These are phyloP conservation scores for Andrena praecox DNA, from an alignment of 2,888 invertebrate genomes.

Conservation along the genomic window DNA sequence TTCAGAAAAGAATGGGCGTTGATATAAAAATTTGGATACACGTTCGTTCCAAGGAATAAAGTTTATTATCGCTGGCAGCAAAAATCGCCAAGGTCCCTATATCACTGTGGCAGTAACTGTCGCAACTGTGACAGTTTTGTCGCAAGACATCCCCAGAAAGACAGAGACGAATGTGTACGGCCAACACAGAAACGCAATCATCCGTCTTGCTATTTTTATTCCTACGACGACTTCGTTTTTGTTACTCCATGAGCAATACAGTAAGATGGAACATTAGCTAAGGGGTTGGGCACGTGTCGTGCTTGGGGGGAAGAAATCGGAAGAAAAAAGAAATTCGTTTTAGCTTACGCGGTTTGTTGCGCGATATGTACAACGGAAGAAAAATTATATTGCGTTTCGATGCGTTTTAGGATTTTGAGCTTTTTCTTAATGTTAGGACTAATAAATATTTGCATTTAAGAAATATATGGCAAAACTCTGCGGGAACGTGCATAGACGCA, in stretches of 20 bases:
- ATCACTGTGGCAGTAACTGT: slow-evolving; percentile 30
- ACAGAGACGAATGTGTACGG: slow-evolving; percentile 33
- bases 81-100: slow-evolving; percentile 28
- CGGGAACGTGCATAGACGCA: no score
- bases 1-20: no score
- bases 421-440: no score
- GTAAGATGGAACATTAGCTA: slow-evolving; percentile 15
- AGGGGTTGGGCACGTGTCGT: background rate
- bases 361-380: no score
- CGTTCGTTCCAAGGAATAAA: background rate
- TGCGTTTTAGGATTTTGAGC: background rate
- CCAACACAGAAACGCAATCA: slow-evolving; percentile 42
- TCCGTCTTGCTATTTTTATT: slow-evolving; percentile 49
- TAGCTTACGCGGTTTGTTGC: no score
- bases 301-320: background rate
- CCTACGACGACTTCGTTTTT: slow-evolving; percentile 26
- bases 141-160: slow-evolving; percentile 5
- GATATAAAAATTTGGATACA: slow-evolving; percentile 12
- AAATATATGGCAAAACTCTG: no score
- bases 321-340: background rate
- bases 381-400: background rate
- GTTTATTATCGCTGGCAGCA: background rate
- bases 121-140: slow-evolving; percentile 27
- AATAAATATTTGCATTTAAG: no score
- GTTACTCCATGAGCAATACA: background rate